These are phyloP conservation scores for Globodera ellingtonae DNA, from an alignment of 1,140 invertebrate genomes.

Conservation along the genomic window DNA sequence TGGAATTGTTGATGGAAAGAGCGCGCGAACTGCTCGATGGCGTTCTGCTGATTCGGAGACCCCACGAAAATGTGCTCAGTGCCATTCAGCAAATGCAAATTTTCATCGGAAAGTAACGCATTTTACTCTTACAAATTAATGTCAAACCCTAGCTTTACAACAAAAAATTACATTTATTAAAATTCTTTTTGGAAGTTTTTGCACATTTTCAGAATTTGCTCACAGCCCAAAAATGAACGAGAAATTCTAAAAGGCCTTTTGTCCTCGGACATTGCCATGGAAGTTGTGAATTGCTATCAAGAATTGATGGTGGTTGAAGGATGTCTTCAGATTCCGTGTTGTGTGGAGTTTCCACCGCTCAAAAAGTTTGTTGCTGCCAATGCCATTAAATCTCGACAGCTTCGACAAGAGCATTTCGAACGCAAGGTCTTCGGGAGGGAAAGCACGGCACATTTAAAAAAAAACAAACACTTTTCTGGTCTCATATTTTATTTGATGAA, in stretches of 20 bases:
- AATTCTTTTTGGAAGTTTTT: too few relatives aligned
- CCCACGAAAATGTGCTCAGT: conserved; percentile 40
- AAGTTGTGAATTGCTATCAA: conserved; percentile 42
- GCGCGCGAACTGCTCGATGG: conserved; percentile 47
- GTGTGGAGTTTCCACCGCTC: conserved; percentile 40
- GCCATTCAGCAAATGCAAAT: conserved; percentile 45
- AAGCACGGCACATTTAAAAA: too few relatives aligned
- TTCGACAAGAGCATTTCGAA: conserved; percentile 21
- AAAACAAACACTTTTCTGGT: not conserved
- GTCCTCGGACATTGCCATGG: conserved; percentile 25
- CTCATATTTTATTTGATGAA: not conserved
- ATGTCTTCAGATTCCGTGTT: conserved; percentile 54
- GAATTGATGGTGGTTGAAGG: conserved; percentile 48
- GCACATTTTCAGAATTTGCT: conserved; percentile 16
- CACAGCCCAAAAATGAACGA: conserved; percentile 24
- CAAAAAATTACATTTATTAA: too few relatives aligned
- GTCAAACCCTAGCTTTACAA: too few relatives aligned
- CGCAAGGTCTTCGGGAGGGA: not conserved
- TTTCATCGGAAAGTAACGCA: conserved; percentile 45
- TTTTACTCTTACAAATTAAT: too few relatives aligned
- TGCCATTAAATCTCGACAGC: conserved; percentile 3
- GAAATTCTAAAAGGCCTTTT: conserved; percentile 24
- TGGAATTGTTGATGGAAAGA: conserved; percentile 37
- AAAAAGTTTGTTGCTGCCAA: conserved; percentile 40
- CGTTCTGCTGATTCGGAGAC: conserved; percentile 31